Base-by-base conservation (phyloP, 1,140 invertebrate species). In the Papilio polytes region DNA sequence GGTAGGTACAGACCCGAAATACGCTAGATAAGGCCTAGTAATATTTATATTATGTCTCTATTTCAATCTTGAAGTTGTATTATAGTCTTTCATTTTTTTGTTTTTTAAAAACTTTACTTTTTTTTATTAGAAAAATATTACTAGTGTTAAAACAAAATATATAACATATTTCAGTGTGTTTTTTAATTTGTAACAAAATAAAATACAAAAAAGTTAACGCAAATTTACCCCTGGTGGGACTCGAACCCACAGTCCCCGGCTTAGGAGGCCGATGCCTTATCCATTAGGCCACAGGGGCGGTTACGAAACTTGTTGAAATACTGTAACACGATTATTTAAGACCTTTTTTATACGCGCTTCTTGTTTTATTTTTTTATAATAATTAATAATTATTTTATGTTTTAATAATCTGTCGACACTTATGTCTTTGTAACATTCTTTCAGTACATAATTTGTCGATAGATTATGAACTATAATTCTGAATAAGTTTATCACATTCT, bases 221-320 rank as follows among this genome's bases (percentile, higher is more conserved):
- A 15, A 36, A 1, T 46, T 12, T 90, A 89, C 89, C 90, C 89
- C 89, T 90, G 89, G 87, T 90, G 90, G 90, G 90, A 91, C 90
- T 91, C 89, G 90, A 91, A 91, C 90, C 88, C 88, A 88, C 86
- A 89, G 85, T 89, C 88, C 83, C 83, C 83, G 83, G 83, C 83
- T 84, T 84, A 84, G 83, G 83, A 84, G 83, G 83, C 83, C 83
- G 82, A 85, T 82, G 80, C 84, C 84, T 85, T 85, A 85, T 85
- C 84, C 84, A 91, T 87, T 87, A 87, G 87, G 87, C 89, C 90
- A 90, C 89, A 92, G 87, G 89, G 89, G 89, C 89, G 85, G 78
- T 51, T 80, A 80, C 41, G 9, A 74, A 46, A 22, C 3, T 6
- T 15, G 6, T 46, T 51, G 46, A 74, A 74, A 74, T 74, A 74